Evolutionary conservation across 2,888 invertebrate genomes (phyloP), one percentile per base, ranked within the genome.

Genomic region (Parnassius smintheus): DNA sequence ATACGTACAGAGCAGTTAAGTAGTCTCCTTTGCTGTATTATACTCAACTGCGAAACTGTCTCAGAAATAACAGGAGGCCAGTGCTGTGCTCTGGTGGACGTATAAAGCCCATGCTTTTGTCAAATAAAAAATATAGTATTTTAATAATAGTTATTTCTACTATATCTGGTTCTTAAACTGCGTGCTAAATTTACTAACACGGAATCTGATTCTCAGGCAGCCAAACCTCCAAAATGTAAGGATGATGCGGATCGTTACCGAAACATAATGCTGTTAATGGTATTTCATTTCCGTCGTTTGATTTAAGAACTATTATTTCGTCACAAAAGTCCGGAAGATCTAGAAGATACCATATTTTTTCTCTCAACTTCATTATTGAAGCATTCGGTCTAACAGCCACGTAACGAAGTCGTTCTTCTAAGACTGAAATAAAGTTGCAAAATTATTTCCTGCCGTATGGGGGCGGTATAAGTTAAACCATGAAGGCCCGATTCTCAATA

Each of bases 311-410:
- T 52, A 91, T 88, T 9, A 86, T 67, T 71, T 91, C 91, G 49
- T 91, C 90, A 63, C 90, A 90, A 63, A 80, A 91, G 70, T 91
- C 91, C 0, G 91, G 91, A 35, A 91, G 68, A 22, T 90, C 81
- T 9, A 91, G 78, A 9, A 91, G 72, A 67, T 88, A 76, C 91
- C 91, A 91, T 8, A 91, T 74, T 75, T 91, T 91, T 57, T 86
- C 84, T 1, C 91, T 81, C 0, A 91, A 73, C n/a, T 78, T 74
- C 1, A 78, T 82, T 65, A 86, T 75, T 0, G 91, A 89, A 0
- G 89, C 83, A 2, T 72, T 72, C 0, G 88, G 85, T 50, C 75
- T 87, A 2, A 89, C 82, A 1, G 88, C 75, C 68, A 91, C 72
- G 74, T 90, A 91, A 13, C 82, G 82, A 3, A 91, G 79, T 58